Evolutionary conservation across 1,140 invertebrate species (phyloP).

Genomic region (Pogonus chalceus): DNA sequence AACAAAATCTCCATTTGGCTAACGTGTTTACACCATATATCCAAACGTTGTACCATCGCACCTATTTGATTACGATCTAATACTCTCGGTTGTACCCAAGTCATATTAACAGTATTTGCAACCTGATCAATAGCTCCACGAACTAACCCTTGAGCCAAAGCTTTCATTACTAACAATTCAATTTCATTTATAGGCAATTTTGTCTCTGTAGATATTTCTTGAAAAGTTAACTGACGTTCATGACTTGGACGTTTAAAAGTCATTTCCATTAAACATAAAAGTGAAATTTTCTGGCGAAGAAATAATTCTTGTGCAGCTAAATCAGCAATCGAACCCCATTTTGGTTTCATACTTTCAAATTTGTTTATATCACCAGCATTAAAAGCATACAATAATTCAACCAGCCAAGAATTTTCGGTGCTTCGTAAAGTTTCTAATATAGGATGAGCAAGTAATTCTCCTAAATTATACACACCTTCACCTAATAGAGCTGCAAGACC

Average conservation of each 20-base stretch:
- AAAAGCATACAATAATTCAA: slow-evolving; percentile 84
- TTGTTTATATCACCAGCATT: slow-evolving; percentile 81
- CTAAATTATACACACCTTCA: slow-evolving; percentile 95
- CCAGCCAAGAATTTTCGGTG: slow-evolving; percentile 79
- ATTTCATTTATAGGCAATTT: slow-evolving; percentile 75
- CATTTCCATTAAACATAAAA: slow-evolving; percentile 96
- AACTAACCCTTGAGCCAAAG: slow-evolving; percentile 87
- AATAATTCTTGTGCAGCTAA: slow-evolving; percentile 75
- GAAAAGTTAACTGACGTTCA: slow-evolving; percentile 74
- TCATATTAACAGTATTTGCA: slow-evolving; percentile 62
- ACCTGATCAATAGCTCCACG: slow-evolving; percentile 92
- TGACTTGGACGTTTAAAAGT: slow-evolving; percentile 63
- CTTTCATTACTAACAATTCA: slow-evolving; percentile 96
- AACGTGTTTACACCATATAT: slow-evolving; percentile 75
- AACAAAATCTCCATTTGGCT: slow-evolving; percentile 69
- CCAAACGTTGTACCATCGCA: slow-evolving; percentile 66
- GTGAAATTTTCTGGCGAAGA: slow-evolving; percentile 83
- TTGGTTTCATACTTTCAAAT: slow-evolving; percentile 72
- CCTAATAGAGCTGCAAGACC: slow-evolving; percentile 89
- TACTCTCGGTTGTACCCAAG: slow-evolving; percentile 87
- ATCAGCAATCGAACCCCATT: slow-evolving; percentile 78
- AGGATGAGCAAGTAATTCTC: slow-evolving; percentile 91
- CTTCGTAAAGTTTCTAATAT: slow-evolving; percentile 76
- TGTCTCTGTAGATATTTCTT: slow-evolving; percentile 81
- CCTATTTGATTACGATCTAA: slow-evolving; percentile 65